Evolutionary conservation across 1,140 invertebrate species (phyloP).

Genomic region (Scaptomyza montana): DNA sequence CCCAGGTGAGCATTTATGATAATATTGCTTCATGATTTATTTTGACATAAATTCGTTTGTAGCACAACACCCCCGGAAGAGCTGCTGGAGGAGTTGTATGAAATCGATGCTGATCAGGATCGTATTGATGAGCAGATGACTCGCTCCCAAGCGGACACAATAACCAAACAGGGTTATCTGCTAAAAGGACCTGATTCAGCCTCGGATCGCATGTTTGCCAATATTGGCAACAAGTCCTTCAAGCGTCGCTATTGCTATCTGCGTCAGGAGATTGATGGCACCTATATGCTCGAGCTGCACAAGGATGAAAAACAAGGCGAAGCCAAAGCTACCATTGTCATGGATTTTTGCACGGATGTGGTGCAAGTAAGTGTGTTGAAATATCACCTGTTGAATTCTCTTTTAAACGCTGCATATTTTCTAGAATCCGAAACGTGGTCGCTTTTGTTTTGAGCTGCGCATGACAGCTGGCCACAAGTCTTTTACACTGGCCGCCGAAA

Average conservation of each 20-base stretch:
- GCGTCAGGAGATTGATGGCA: slow-evolving; percentile 94
- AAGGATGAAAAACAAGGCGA: slow-evolving; percentile 96
- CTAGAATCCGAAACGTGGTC: slow-evolving; percentile 93
- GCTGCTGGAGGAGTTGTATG: slow-evolving; percentile 92
- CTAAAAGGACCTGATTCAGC: slow-evolving; percentile 95
- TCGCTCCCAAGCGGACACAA: slow-evolving; percentile 87
- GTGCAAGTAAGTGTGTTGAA: slow-evolving; percentile 86
- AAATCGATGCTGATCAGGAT: slow-evolving; percentile 94
- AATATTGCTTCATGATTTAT: background rate
- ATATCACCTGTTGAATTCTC: background rate
- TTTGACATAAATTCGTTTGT: background rate
- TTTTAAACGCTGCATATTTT: slow-evolving; percentile 30
- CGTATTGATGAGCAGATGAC: slow-evolving; percentile 90
- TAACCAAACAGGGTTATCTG: slow-evolving; percentile 95
- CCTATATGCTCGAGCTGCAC: slow-evolving; percentile 94
- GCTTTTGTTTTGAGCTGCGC: slow-evolving; percentile 93
- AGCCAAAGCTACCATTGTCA: slow-evolving; percentile 94
- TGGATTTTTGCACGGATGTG: slow-evolving; percentile 96
- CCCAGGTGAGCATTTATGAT: slow-evolving; percentile 87
- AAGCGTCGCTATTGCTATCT: slow-evolving; percentile 95
- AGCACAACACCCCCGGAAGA: slow-evolving; percentile 84
- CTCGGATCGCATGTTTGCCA: slow-evolving; percentile 92
- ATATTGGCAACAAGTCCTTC: slow-evolving; percentile 94
- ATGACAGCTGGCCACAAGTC: slow-evolving; percentile 93
- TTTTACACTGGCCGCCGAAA: slow-evolving; percentile 93